phyloP scores from a whole-genome alignment of 2,113 vertebrate genomes.

The Cyanoramphus novaezelandiae region DNA sequence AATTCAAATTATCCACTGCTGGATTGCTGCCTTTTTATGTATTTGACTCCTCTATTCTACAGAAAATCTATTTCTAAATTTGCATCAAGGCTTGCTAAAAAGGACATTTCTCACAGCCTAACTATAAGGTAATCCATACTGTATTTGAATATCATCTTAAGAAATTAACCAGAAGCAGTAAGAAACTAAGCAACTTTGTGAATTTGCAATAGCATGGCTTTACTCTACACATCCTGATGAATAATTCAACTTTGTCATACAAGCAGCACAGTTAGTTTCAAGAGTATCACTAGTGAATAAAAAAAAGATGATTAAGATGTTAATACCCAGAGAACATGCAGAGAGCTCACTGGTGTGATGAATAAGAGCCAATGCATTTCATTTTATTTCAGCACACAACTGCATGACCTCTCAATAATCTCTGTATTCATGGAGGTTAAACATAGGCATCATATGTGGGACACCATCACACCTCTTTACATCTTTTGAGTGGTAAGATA shows the following conservation, averaged over 20 bases:
- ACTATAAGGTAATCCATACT: not conserved
- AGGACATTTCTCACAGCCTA: not conserved
- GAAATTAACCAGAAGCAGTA: not conserved
- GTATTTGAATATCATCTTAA: not conserved
- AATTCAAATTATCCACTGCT: not conserved
- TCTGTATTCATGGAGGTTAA: not conserved
- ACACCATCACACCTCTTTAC: not conserved
- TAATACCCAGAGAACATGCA: not conserved
- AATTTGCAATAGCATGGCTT: not conserved
- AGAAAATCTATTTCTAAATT: not conserved
- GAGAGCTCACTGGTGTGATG: not conserved
- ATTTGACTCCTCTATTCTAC: not conserved
- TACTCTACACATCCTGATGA: not conserved
- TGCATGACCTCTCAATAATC: not conserved
- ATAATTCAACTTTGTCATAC: not conserved
- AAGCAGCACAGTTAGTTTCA: not conserved
- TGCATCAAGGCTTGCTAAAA: not conserved
- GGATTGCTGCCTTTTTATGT: not conserved
- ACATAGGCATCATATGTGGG: not conserved
- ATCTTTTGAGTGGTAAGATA: not conserved
- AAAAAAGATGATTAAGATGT: fast-evolving
- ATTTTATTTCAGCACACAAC: not conserved
- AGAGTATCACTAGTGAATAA: not conserved
- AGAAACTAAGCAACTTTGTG: not conserved
- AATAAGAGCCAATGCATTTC: not conserved